A percentile compares a stretch with the other conserved stretches of the same genome.
These are phyloP conservation scores for Hartigia nigra DNA, from an alignment of 2,888 invertebrate genomes.

Conservation along the genomic window DNA sequence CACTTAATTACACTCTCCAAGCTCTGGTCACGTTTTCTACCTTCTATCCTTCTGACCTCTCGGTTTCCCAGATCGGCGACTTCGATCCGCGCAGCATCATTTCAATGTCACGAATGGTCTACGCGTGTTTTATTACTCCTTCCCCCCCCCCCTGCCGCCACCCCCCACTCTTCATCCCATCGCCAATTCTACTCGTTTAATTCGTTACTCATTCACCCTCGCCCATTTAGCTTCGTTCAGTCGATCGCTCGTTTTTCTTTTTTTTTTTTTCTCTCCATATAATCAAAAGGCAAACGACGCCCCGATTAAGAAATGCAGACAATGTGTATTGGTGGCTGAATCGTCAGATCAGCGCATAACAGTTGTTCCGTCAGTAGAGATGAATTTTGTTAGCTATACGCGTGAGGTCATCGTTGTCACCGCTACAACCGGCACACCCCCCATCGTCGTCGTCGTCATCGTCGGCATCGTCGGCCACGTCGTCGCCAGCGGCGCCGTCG, in stretches of 20 bases:
- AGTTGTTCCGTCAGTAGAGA: constrained; percentile 8
- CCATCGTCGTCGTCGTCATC: neutral
- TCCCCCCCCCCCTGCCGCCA: too few relatives aligned
- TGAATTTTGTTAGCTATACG: neutral
- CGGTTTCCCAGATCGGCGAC: neutral
- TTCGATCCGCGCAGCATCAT: neutral
- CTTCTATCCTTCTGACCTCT: neutral
- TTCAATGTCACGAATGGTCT: neutral
- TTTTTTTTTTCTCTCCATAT: too few relatives aligned
- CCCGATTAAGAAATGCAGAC: constrained; percentile 68
- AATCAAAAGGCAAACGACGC: neutral
- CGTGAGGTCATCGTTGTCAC: neutral
- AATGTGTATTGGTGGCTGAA: constrained; percentile 74
- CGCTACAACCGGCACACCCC: neutral
- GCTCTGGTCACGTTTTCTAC: neutral
- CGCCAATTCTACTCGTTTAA: neutral
- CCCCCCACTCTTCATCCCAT: neutral
- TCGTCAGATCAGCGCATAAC: constrained; percentile 54
- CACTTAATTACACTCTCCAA: neutral
- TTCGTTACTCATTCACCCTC: neutral
- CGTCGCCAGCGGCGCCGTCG: neutral
- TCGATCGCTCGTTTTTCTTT: neutral
- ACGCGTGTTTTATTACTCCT: neutral
- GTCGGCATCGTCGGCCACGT: neutral
- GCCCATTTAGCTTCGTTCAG: neutral